Evolutionary conservation across 2,797 vertebrate genomes (phyloP), one percentile per base, ranked within the genome.

Genomic region (Enteromius mattozi): DNA sequence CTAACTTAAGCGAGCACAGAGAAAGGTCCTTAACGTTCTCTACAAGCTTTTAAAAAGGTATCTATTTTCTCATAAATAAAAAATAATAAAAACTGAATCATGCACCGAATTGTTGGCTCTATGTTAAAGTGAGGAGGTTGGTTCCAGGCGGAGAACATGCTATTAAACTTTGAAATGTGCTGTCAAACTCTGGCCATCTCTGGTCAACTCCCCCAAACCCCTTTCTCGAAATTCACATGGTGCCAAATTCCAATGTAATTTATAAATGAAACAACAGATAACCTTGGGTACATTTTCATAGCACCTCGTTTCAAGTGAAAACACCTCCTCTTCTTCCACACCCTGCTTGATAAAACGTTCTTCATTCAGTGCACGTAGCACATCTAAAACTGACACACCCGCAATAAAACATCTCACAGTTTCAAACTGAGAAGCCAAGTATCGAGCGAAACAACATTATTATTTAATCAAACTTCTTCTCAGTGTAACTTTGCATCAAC

Each of bases 401-500:
- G n/a, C 33, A 56, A 37, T 66, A 76, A 65, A 51, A 37, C 21
- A 42, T 59, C 24, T 45, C 16, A 16, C 54, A 8, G 12, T 54
- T 81, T 81, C 12, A 81, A 30, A 19, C 5, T 10, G 17, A 61
- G 24, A 30, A 61, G 16, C 51, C 16, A 37, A 7, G 2, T 13
- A 65, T 17, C 21, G 21, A 63, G 40, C 3, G 17, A 63, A 5
- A 42, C 40, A 45, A 24, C 27, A 9, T 2, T 37, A n/a, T 4
- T 5, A 24, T 74, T 75, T 4, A 0, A 72, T 4, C 2, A 0
- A 42, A 82, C 27, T 24, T 45, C 8, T 51, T 12, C 14, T 37
- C 6, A 27, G 6, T 54, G 61, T 13, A 83, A 83, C 82, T 72
- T 81, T 78, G 10, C 42, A 37, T 45, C 24, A 92, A 93, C 91